phyloP scores from a whole-genome alignment of 2,888 invertebrate species.

The Eledona agricola region DNA sequence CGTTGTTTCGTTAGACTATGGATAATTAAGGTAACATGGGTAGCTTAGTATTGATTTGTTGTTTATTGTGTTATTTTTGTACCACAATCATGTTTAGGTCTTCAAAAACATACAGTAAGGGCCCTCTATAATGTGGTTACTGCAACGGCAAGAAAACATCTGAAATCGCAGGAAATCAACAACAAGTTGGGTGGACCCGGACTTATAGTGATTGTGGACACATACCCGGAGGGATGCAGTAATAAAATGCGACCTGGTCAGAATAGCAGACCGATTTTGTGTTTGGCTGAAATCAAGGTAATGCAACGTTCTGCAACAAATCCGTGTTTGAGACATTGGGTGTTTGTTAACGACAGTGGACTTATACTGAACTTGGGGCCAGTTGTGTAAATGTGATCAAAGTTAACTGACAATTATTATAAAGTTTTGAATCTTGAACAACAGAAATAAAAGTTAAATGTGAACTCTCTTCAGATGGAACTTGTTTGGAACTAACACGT shows the following conservation, averaged over 20 bases:
- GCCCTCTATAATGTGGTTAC: conserved; percentile 69
- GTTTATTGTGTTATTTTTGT: conserved; percentile 6
- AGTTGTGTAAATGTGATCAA: no score
- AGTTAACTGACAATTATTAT: no score
- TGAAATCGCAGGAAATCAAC: conserved; percentile 63
- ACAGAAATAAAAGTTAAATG: no score
- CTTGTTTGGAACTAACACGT: no score
- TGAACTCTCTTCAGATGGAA: no score
- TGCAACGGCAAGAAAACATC: conserved; percentile 63
- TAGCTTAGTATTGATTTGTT: conserved; percentile 12
- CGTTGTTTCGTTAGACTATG: conserved; percentile 10
- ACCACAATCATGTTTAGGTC: conserved; percentile 64
- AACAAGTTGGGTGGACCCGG: conserved; percentile 69
- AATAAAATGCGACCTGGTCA: conserved; percentile 65
- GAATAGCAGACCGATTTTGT: conserved; percentile 68
- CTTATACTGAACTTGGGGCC: no score
- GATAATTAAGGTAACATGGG: conserved; percentile 29
- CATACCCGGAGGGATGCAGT: conserved; percentile 69
- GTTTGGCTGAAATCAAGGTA: conserved; percentile 73
- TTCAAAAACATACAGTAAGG: conserved; percentile 67
- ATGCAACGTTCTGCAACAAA: no score
- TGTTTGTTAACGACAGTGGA: no score
- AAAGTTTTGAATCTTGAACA: no score
- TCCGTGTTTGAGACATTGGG: no score
- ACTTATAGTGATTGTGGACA: conserved; percentile 70